Base-by-base conservation (phyloP, 2,797 vertebrate species). In the Coilia nasus region DNA sequence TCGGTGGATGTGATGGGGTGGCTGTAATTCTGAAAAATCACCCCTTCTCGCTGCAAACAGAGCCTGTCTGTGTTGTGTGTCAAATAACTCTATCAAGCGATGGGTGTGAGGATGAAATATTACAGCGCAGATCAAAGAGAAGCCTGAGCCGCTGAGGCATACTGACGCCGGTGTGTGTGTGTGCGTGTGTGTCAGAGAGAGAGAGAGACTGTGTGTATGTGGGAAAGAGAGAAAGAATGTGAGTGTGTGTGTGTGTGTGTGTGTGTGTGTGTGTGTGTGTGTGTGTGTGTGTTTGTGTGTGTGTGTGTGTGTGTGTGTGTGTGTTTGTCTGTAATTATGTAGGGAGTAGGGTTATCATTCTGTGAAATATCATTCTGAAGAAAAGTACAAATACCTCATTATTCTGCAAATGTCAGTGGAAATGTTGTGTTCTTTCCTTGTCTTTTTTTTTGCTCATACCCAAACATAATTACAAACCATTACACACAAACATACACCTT, bases 51-150 rank as follows among this genome's bases (percentile, higher is more conserved):
- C 64, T 15, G 64, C 64, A 71, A 71, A 71, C 31, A 7, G 3
- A 82, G 41, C 56, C 60, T 85, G 64, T 82, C 28, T 71, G 64
- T 80, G 82, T 82, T 85, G 67, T 67, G 44, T 54, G 84, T 86
- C 44, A 85, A 83, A 82, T 62, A 84, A 47, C 5, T 46, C 56
- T 3, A 28, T 84, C 64, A 35, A 14, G 50, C 10, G 17, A 50
- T 35, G 21, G 84, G 35, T 57, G 81, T 82, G 84, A 46, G 35
- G 80, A 83, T 85, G 83, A 87, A 85, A 86, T 84, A 81, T 85
- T 82, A 87, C 62, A 50, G 57, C 15, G 6, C 78, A 86, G 87
- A 88, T 83, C 71, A 86, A 81, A 35, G 64, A 71, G 64, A 31
- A 15, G 64, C 23, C 60, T 28, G 64, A 35, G 12, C 31, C 12